These are phyloP conservation scores for Mythimna loreyi DNA, from an alignment of 2,888 invertebrate genomes.

Conservation along the genomic window DNA sequence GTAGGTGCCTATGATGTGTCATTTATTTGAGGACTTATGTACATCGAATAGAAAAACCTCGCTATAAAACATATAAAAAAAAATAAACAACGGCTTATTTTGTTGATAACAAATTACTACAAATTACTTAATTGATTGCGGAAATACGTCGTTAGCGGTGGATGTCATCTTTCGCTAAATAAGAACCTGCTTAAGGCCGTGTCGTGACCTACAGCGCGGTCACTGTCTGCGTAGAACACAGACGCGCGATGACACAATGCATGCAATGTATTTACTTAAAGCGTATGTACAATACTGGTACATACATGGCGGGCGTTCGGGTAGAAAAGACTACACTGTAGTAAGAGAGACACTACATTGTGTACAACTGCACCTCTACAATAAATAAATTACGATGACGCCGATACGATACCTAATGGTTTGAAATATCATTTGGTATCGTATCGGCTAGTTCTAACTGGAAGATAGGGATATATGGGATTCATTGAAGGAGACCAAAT, in stretches of 20 bases:
- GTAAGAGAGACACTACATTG: too few relatives aligned
- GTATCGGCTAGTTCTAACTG: too few relatives aligned
- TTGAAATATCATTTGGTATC: too few relatives aligned
- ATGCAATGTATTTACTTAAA: neutral
- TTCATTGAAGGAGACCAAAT: too few relatives aligned
- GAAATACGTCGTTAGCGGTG: slow-evolving; percentile 38
- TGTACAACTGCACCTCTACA: too few relatives aligned
- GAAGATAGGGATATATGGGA: too few relatives aligned
- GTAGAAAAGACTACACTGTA: too few relatives aligned
- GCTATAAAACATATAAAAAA: neutral
- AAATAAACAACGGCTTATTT: neutral
- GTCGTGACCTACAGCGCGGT: neutral
- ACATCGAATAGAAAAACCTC: slow-evolving; percentile 10
- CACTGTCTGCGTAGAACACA: neutral
- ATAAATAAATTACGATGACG: too few relatives aligned
- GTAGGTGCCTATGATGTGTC: slow-evolving; percentile 21
- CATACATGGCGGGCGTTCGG: too few relatives aligned
- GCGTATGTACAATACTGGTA: too few relatives aligned
- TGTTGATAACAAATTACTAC: slow-evolving; percentile 20
- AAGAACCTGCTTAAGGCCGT: slow-evolving; percentile 21
- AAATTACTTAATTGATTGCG: slow-evolving; percentile 34
- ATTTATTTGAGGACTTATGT: slow-evolving; percentile 20
- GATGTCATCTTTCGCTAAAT: slow-evolving; percentile 42
- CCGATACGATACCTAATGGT: too few relatives aligned
- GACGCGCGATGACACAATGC: neutral